Conservation (phyloP, 1,140 invertebrate species). For the Chironomus striatipennis region DNA sequence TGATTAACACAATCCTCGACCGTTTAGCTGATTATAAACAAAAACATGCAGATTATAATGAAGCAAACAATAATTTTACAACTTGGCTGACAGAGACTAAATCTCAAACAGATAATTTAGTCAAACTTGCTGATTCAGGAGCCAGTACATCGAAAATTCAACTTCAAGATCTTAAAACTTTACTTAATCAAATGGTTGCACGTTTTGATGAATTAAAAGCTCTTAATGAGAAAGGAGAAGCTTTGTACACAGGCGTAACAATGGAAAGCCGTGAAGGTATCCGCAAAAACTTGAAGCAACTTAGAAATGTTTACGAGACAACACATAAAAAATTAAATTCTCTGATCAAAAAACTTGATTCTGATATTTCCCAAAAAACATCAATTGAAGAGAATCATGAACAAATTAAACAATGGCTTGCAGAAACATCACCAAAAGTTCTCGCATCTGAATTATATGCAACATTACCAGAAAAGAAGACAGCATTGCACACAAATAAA, state of each 20-base stretch:
- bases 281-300: slow-evolving; percentile 65
- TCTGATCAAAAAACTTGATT: slow-evolving; percentile 78
- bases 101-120: slow-evolving; percentile 57
- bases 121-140: slow-evolving; percentile 53
- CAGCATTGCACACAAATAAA: slow-evolving; percentile 65
- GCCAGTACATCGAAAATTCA: slow-evolving; percentile 59
- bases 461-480: slow-evolving; percentile 75
- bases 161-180: slow-evolving; percentile 61
- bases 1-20: slow-evolving; percentile 55
- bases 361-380: slow-evolving; percentile 73
- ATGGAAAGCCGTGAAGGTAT: slow-evolving; percentile 78
- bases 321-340: slow-evolving; percentile 75
- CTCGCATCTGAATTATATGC: slow-evolving; percentile 58
- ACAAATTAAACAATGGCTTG: slow-evolving; percentile 72
- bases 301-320: slow-evolving; percentile 75
- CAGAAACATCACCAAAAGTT: slow-evolving; percentile 60
- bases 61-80: slow-evolving; percentile 59
- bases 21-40: slow-evolving; percentile 57
- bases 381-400: slow-evolving; percentile 84
- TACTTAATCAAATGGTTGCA: background rate
- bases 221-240: slow-evolving; percentile 64
- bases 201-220: slow-evolving; percentile 10
- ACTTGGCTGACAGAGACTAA: slow-evolving; percentile 72
- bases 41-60: slow-evolving; percentile 56
- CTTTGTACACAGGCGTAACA: slow-evolving; percentile 75